Evolutionary conservation across 2,113 vertebrate genomes (phyloP).

Genomic region (Oenanthe oenanthe): DNA sequence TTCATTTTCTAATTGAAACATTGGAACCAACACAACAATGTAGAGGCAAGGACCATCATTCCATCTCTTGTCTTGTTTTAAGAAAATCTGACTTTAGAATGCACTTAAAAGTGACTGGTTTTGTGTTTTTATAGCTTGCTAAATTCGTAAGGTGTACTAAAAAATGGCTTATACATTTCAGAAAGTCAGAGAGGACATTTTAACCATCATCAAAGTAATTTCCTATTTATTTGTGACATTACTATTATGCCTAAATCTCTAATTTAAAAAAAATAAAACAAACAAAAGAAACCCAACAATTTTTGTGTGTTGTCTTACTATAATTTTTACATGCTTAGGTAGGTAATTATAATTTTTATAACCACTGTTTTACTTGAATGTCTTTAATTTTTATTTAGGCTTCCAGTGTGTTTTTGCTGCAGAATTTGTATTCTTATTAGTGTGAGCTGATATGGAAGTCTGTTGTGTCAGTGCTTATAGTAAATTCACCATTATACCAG

Average conservation of each 20-base stretch:
- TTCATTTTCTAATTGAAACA: background rate
- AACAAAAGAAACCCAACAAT: too few species aligned
- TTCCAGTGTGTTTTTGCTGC: background rate
- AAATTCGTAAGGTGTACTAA: background rate
- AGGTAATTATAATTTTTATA: background rate
- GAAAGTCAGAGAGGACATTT: background rate
- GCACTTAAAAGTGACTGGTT: background rate
- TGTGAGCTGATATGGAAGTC: background rate
- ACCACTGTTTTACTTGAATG: background rate
- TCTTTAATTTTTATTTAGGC: background rate
- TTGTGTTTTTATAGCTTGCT: background rate
- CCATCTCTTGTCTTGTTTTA: background rate
- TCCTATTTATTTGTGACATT: background rate
- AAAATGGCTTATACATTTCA: background rate
- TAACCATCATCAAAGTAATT: background rate
- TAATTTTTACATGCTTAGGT: background rate
- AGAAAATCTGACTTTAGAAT: background rate
- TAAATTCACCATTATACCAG: background rate
- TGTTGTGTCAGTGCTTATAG: background rate
- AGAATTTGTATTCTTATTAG: background rate
- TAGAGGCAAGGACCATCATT: background rate
- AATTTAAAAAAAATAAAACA: background rate
- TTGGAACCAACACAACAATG: background rate
- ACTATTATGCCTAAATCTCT: background rate
- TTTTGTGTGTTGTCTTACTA: background rate